phyloP scores from a whole-genome alignment of 2,888 invertebrate genomes.

The Mechanitis mazaeus region DNA sequence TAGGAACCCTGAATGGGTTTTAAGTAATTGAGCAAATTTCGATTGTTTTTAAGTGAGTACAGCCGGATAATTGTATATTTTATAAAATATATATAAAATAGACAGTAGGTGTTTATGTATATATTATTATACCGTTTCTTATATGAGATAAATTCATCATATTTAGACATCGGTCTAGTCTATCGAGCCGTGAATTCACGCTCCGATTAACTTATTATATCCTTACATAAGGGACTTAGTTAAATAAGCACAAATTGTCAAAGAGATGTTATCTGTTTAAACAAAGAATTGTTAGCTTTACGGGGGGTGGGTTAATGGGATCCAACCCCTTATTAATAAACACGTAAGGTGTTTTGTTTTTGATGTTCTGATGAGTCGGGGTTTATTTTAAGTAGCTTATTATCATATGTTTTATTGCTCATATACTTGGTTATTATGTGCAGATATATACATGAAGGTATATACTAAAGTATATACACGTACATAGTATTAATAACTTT shows the following conservation, averaged over 20 bases:
- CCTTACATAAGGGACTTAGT: constrained; percentile 46
- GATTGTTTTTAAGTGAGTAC: too few species aligned
- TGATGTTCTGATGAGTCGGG: constrained; percentile 20
- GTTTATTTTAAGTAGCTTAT: constrained; percentile 32
- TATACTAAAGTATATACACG: too few species aligned
- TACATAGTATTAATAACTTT: too few species aligned
- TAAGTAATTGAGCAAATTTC: too few species aligned
- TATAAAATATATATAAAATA: too few species aligned
- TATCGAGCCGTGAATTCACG: not conserved
- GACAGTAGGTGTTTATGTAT: too few species aligned
- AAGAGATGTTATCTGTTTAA: constrained; percentile 76
- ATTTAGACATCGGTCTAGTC: not conserved
- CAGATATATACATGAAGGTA: too few species aligned
- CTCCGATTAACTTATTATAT: constrained; percentile 3
- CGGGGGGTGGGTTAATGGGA: constrained; percentile 69
- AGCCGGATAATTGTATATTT: too few species aligned
- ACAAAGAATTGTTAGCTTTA: constrained; percentile 74
- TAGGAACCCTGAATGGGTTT: too few species aligned
- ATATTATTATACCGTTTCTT: too few species aligned
- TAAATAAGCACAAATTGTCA: constrained; percentile 76
- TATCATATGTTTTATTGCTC: too few species aligned
- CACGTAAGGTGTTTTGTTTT: constrained; percentile 45
- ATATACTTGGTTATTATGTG: too few species aligned
- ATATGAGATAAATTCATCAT: not conserved
- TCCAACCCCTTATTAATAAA: constrained; percentile 68